Percentiles rank a stretch among this genome's conserved stretches.
Evolutionary conservation across 2,888 invertebrate species (phyloP).

Genomic region (Cheilosia vernalis): DNA sequence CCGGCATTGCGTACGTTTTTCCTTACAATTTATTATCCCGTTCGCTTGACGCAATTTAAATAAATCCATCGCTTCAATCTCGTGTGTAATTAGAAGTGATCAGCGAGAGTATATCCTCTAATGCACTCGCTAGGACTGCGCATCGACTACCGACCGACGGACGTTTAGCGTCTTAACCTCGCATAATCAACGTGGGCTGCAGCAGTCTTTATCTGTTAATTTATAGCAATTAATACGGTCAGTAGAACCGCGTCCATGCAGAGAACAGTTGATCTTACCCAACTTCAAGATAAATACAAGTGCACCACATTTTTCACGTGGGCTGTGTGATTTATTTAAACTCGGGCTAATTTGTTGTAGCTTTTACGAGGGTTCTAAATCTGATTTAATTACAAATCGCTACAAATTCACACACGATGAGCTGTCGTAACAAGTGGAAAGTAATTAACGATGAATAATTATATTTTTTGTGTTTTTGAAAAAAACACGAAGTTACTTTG

Average conservation of each 20-base stretch:
- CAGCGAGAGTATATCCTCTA: background rate
- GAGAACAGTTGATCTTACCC: slow-evolving; percentile 11
- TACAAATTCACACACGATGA: background rate
- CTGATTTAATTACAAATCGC: slow-evolving; percentile 26
- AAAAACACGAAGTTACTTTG: background rate
- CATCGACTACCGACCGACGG: slow-evolving; percentile 1
- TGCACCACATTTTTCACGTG: slow-evolving; percentile 21
- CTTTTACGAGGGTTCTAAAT: slow-evolving; percentile 10
- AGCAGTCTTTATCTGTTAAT: slow-evolving; percentile 31
- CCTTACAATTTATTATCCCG: slow-evolving; percentile 16
- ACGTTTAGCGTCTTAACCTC: slow-evolving; percentile 21
- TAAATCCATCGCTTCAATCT: slow-evolving; percentile 12
- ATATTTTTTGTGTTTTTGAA: background rate
- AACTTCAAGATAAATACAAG: background rate
- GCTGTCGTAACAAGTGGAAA: background rate
- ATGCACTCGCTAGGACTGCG: background rate
- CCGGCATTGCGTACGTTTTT: slow-evolving; percentile 1
- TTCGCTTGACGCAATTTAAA: slow-evolving; percentile 1
- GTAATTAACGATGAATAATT: slow-evolving; percentile 5
- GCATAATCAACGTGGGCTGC: slow-evolving; percentile 10
- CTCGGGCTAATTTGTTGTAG: slow-evolving; percentile 4
- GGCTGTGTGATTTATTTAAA: slow-evolving; percentile 32
- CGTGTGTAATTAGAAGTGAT: background rate
- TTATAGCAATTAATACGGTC: slow-evolving; percentile 46
- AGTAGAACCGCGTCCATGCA: slow-evolving; percentile 30